Evolutionary conservation across 2,797 vertebrate species (phyloP).

Genomic region (Cirrhinus molitorella): DNA sequence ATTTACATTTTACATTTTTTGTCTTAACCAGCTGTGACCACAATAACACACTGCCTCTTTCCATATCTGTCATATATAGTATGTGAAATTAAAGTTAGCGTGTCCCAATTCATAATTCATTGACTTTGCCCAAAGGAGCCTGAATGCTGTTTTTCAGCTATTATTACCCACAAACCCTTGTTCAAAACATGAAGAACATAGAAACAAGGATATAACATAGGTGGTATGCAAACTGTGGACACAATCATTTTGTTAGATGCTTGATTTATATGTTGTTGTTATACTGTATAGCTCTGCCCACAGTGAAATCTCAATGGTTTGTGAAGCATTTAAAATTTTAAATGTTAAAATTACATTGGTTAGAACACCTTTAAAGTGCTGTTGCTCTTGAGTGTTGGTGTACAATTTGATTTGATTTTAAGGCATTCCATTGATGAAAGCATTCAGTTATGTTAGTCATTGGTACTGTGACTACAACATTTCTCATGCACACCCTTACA

Average conservation of each 20-base stretch:
- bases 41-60: not conserved
- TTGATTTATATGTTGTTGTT: not conserved
- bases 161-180: not conserved
- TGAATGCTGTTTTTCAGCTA: not conserved
- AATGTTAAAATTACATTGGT: not conserved
- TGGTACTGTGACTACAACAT: not conserved
- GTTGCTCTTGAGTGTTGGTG: not conserved
- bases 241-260: not conserved
- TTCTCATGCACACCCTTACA: not conserved
- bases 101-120: not conserved
- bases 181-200: not conserved
- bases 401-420: not conserved
- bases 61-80: not conserved
- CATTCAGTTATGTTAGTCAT: not conserved
- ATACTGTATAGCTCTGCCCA: not conserved
- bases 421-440: not conserved
- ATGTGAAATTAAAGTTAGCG: not conserved
- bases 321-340: not conserved
- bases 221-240: not conserved
- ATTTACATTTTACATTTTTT: not conserved
- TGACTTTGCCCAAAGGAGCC: not conserved
- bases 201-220: not conserved
- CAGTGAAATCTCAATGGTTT: not conserved
- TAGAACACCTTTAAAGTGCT: not conserved
- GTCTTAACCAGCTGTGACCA: not conserved